Conservation (phyloP, 2,113 vertebrate species). For the Alosa alosa region DNA sequence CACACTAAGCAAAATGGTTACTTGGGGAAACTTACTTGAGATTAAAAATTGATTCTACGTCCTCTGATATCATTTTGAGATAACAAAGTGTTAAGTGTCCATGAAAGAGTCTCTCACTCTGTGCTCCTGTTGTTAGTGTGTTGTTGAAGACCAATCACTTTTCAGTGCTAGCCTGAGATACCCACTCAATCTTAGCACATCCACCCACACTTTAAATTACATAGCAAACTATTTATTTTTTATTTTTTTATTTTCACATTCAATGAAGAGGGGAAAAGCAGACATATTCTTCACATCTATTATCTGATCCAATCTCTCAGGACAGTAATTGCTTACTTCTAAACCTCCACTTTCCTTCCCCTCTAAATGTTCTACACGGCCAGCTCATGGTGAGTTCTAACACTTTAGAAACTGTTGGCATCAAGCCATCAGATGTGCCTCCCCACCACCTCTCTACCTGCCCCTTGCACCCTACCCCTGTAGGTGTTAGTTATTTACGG, state of each 20-base stretch:
- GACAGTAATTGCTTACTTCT: background rate
- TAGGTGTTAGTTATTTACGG: conserved; percentile 15
- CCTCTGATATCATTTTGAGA: background rate
- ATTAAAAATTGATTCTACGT: background rate
- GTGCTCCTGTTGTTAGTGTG: background rate
- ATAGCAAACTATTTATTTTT: background rate
- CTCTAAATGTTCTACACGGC: background rate
- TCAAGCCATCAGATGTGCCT: background rate
- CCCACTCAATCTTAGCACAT: background rate
- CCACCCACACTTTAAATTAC: background rate
- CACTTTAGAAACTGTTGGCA: background rate
- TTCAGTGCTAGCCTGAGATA: background rate
- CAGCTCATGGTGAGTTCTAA: background rate
- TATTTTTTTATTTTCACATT: background rate
- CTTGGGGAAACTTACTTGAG: background rate
- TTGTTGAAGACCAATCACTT: background rate
- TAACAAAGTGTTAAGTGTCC: background rate
- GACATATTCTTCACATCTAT: background rate
- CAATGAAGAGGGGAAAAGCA: background rate
- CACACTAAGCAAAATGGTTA: background rate
- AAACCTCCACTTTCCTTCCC: background rate
- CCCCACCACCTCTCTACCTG: background rate
- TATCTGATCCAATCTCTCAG: background rate
- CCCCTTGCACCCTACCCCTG: background rate
- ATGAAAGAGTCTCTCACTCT: background rate